These are phyloP conservation scores for Drosophila paracracens DNA, from an alignment of 2,888 invertebrate genomes.

Conservation along the genomic window DNA sequence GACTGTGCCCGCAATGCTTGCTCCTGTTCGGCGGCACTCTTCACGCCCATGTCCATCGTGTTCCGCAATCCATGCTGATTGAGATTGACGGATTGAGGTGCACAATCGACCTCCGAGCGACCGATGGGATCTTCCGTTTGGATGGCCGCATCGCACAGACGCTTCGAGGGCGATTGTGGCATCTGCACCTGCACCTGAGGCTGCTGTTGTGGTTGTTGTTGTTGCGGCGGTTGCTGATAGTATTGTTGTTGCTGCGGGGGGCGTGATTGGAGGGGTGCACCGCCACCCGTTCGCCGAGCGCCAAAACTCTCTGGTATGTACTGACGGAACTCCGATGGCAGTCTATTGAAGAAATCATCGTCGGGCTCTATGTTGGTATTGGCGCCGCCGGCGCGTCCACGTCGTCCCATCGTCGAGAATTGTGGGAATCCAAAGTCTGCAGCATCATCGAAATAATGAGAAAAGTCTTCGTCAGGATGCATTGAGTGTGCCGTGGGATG, in stretches of 20 bases:
- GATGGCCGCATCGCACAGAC: constrained; percentile 84
- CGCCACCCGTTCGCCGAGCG: constrained; percentile 67
- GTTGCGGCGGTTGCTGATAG: constrained; percentile 52
- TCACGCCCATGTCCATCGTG: constrained; percentile 92
- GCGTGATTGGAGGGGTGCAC: constrained; percentile 33
- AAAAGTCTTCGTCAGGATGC: constrained; percentile 76
- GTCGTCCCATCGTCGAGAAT: constrained; percentile 82
- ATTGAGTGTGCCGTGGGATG: constrained; percentile 53
- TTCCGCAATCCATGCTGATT: constrained; percentile 91
- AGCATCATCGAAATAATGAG: constrained; percentile 78
- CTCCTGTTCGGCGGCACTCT: constrained; percentile 86
- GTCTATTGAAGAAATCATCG: constrained; percentile 83
- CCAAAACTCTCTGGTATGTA: constrained; percentile 84
- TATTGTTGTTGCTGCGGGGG: constrained; percentile 54
- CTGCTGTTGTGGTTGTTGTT: constrained; percentile 38
- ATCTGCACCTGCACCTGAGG: constrained; percentile 38
- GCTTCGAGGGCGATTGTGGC: constrained; percentile 79
- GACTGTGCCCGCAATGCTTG: constrained; percentile 90
- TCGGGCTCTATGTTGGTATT: constrained; percentile 69
- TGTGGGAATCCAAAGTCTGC: constrained; percentile 84
- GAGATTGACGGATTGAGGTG: constrained; percentile 78
- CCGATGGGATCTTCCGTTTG: constrained; percentile 83
- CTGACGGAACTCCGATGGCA: constrained; percentile 85
- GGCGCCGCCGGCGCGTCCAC: constrained; percentile 68
- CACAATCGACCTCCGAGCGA: constrained; percentile 77